A percentile compares a stretch with the other conserved stretches of the same genome.
Conservation (phyloP, 2,113 vertebrate species). For the Damaliscus lunatus region DNA sequence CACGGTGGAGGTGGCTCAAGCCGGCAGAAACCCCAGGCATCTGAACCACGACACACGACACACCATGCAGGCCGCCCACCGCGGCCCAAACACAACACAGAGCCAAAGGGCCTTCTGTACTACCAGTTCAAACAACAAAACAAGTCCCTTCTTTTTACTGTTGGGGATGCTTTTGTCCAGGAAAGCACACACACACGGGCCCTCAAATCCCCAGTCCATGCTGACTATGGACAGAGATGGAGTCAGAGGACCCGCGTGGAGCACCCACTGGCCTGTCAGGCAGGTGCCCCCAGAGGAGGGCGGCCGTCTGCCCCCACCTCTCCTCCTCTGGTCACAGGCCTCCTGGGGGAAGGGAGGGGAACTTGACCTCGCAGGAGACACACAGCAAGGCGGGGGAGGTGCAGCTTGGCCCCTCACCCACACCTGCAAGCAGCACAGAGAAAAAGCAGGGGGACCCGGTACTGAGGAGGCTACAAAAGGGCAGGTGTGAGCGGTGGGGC, state of each 20-base stretch:
- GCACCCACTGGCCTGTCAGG: no score
- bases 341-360: no score
- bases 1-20: not conserved
- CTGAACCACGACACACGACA: not conserved
- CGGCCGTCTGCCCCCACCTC: accelerated
- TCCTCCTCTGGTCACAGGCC: not conserved
- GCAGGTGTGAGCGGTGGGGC: not conserved
- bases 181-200: accelerated
- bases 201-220: not conserved
- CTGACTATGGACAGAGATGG: accelerated
- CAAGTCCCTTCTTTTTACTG: accelerated
- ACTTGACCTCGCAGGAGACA: accelerated
- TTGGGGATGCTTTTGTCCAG: accelerated
- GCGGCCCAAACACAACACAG: not conserved
- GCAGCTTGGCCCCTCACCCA: not conserved
- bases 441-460: not conserved
- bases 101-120: no score
- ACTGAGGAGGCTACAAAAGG: not conserved
- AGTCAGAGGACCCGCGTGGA: not conserved
- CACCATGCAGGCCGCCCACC: accelerated
- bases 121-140: not conserved
- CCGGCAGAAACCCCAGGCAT: not conserved
- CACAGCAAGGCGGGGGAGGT: not conserved
- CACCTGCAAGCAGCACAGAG: not conserved
- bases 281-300: not conserved